A percentile compares a stretch with the other conserved stretches of the same genome.
phyloP scores from a whole-genome alignment of 2,888 invertebrate genomes.

The Dascillus cervinus region DNA sequence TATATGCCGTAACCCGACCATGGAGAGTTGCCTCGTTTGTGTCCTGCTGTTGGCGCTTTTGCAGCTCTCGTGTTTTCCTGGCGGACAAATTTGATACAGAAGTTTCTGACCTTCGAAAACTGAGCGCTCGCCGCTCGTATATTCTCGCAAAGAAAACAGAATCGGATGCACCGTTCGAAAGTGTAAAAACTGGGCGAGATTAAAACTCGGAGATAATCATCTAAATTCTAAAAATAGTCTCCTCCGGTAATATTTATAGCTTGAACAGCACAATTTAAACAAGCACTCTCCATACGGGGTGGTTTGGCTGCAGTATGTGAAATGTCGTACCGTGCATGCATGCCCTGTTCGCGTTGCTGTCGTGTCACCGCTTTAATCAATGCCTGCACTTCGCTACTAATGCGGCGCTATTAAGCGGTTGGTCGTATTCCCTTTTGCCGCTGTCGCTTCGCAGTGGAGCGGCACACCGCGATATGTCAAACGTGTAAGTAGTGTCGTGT shows the following conservation, averaged over 20 bases:
- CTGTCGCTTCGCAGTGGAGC: slow-evolving; percentile 9
- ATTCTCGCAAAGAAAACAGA: too few relatives aligned
- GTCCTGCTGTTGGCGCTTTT: slow-evolving; percentile 16
- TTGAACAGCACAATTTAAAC: too few relatives aligned
- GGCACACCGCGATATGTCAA: slow-evolving; percentile 10
- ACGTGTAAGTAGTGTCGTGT: too few relatives aligned
- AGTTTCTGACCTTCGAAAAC: too few relatives aligned
- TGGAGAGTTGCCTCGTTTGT: slow-evolving; percentile 16
- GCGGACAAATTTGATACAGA: too few relatives aligned
- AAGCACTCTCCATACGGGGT: too few relatives aligned
- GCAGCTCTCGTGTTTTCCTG: neutral
- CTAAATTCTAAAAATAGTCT: too few relatives aligned
- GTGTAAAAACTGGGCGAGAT: too few relatives aligned
- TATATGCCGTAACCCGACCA: slow-evolving; percentile 13
- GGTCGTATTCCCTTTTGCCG: neutral
- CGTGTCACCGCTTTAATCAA: slow-evolving; percentile 18
- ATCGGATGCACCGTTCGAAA: too few relatives aligned
- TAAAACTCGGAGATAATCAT: too few relatives aligned
- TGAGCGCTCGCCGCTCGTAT: too few relatives aligned
- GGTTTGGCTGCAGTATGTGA: slow-evolving; percentile 18
- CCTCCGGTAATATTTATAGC: too few relatives aligned
- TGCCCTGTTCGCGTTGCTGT: slow-evolving; percentile 15
- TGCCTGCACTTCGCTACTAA: slow-evolving; percentile 10
- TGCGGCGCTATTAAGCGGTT: slow-evolving; percentile 1
- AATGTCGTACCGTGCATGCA: slow-evolving; percentile 5